phyloP scores from a whole-genome alignment of 2,113 vertebrate genomes.

The Varanus komodoensis region DNA sequence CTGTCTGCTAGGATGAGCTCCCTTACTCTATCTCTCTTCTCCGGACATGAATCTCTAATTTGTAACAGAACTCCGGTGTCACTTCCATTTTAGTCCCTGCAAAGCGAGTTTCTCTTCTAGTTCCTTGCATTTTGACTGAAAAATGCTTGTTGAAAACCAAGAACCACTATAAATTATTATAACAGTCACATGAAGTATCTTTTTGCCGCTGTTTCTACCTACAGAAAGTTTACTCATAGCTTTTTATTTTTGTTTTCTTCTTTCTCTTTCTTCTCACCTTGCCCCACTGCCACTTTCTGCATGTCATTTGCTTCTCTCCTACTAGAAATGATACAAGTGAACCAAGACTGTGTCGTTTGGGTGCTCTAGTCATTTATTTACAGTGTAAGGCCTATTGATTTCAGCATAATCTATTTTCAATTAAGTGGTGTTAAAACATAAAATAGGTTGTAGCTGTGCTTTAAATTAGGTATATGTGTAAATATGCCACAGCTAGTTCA shows the following conservation, averaged over 20 bases:
- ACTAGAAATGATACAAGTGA: neutral
- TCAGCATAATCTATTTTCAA: neutral
- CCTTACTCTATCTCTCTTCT: neutral
- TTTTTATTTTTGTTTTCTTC: neutral
- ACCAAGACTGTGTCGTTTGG: neutral
- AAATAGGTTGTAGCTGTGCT: neutral
- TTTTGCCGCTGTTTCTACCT: neutral
- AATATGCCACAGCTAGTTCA: neutral
- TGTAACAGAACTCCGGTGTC: too few relatives aligned
- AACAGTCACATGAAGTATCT: neutral
- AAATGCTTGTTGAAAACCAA: neutral
- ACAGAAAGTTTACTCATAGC: neutral
- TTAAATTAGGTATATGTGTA: slow-evolving; percentile 18
- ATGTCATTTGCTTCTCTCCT: neutral
- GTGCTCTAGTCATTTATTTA: neutral
- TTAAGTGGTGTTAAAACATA: neutral
- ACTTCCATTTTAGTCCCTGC: neutral
- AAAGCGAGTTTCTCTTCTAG: neutral
- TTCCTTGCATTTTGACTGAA: neutral
- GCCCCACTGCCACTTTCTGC: neutral
- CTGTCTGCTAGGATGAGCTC: neutral
- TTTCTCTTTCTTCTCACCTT: neutral
- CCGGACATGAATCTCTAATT: neutral
- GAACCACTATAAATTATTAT: neutral
- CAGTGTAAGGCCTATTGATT: neutral